Conservation (phyloP, 2,888 invertebrate genomes). For the Perizoma affinitatum region DNA sequence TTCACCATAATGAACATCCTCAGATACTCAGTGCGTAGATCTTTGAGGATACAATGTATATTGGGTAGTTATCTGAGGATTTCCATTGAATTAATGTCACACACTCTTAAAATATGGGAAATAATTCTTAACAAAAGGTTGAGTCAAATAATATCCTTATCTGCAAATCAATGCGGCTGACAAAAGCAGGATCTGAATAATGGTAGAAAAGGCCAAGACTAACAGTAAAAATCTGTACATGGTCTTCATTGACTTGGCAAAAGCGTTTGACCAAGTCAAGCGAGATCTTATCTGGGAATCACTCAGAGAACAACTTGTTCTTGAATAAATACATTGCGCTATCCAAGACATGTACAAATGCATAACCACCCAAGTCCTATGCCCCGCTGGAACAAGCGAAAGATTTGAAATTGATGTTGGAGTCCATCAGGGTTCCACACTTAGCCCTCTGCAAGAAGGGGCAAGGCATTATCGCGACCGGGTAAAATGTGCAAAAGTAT, state of each 20-base stretch:
- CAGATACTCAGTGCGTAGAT: too few species aligned
- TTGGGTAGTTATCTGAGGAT: too few species aligned
- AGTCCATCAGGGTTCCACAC: not conserved
- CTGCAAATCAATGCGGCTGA: slow-evolving; percentile 4
- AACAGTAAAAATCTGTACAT: not conserved
- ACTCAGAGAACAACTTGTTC: not conserved
- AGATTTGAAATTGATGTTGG: too few species aligned
- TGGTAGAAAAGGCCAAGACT: not conserved
- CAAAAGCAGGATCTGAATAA: not conserved
- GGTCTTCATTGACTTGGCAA: slow-evolving; percentile 5
- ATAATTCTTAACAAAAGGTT: not conserved
- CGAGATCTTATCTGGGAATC: not conserved
- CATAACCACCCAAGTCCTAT: too few species aligned
- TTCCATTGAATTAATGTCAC: slow-evolving; percentile 31
- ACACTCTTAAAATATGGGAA: slow-evolving; percentile 27
- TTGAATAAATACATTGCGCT: too few species aligned
- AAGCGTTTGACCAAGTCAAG: not conserved
- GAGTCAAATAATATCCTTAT: not conserved
- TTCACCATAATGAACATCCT: too few species aligned
- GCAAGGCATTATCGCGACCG: too few species aligned
- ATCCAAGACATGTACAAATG: too few species aligned
- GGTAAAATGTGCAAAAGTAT: too few species aligned
- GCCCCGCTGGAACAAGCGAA: too few species aligned
- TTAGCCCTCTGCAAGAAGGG: too few species aligned
- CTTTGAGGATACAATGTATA: too few species aligned